Percentiles rank a stretch among this genome's conserved stretches.
Conservation (phyloP, 2,797 vertebrate genomes). For the Naso thynnoides region DNA sequence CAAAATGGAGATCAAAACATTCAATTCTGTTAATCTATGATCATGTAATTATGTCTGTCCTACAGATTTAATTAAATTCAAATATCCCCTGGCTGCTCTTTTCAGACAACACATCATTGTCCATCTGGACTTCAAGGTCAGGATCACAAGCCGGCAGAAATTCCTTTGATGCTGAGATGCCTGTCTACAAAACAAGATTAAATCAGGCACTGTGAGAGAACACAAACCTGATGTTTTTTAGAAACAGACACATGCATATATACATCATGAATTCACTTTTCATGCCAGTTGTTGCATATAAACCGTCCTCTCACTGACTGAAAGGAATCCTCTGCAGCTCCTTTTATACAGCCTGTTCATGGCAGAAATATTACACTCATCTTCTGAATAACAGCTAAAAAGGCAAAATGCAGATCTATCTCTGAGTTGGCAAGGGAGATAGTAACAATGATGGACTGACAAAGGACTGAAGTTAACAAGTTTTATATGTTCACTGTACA, state of each 20-base stretch:
- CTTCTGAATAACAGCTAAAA: no score
- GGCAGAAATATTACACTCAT: no score
- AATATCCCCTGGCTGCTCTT: constrained; percentile 23
- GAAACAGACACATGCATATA: neutral
- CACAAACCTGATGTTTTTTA: neutral
- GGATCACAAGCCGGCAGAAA: constrained; percentile 51
- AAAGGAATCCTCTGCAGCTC: no score
- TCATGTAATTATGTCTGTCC: constrained; percentile 27
- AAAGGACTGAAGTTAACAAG: no score
- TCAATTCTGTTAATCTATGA: constrained; percentile 13
- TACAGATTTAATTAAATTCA: constrained; percentile 42
- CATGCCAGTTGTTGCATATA: no score
- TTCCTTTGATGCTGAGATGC: constrained; percentile 38
- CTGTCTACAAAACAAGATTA: constrained; percentile 51
- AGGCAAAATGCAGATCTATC: no score
- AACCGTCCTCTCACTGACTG: no score
- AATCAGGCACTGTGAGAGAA: constrained; percentile 1
- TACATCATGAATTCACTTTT: neutral
- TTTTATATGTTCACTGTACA: no score
- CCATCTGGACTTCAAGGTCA: constrained; percentile 45
- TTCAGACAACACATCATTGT: constrained; percentile 15
- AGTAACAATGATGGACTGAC: no score
- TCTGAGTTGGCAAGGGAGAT: no score
- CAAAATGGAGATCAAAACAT: constrained; percentile 39
- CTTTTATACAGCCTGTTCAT: no score